These are phyloP conservation scores for Cranoglanis bouderius DNA, from an alignment of 2,113 vertebrate species.

Conservation along the genomic window DNA sequence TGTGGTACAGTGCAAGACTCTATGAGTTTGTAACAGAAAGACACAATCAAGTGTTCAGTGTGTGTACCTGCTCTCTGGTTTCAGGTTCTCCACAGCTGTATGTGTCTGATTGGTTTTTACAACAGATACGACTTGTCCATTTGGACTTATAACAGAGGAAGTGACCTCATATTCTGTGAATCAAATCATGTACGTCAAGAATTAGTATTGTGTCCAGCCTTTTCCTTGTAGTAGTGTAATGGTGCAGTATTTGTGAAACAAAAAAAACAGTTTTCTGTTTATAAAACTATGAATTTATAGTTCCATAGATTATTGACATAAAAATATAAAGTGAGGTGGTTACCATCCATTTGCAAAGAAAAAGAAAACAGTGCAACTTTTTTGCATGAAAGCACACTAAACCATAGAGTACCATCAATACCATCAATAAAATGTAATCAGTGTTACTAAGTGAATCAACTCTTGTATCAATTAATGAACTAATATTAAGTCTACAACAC, in stretches of 20 bases:
- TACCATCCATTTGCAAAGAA: background rate
- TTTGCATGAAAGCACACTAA: background rate
- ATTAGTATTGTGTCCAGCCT: background rate
- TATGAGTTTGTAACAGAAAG: background rate
- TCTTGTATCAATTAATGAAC: background rate
- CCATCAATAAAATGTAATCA: background rate
- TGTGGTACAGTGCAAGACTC: background rate
- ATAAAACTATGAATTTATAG: background rate
- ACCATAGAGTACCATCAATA: background rate
- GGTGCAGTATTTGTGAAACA: background rate
- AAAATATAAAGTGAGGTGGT: background rate
- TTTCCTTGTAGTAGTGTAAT: background rate
- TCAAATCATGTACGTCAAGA: background rate
- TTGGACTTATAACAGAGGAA: constrained; percentile 82
- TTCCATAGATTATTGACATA: background rate
- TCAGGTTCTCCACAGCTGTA: constrained; percentile 93
- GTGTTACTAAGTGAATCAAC: background rate
- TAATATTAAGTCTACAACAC: background rate
- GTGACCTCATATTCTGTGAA: constrained; percentile 88
- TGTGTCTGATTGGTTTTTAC: constrained; percentile 93
- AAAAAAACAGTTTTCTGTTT: background rate
- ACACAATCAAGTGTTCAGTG: background rate
- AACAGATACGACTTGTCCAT: constrained; percentile 81
- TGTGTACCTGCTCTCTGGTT: constrained; percentile 89
- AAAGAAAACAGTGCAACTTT: background rate